phyloP scores from a whole-genome alignment of 1,140 invertebrate genomes.

The Zaprionus taronus region DNA sequence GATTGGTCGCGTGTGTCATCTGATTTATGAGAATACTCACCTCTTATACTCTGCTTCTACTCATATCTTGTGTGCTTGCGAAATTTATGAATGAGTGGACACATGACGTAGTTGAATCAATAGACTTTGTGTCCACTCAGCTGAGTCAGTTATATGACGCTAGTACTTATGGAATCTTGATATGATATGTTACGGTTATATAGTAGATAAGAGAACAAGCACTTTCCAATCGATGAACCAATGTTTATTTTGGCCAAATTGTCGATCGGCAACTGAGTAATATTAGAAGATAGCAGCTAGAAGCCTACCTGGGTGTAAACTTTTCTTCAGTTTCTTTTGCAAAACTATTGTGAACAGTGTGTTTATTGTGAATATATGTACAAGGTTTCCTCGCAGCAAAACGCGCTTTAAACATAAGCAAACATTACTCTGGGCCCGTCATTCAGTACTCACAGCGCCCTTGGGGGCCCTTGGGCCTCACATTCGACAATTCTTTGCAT shows the following conservation, averaged over 20 bases:
- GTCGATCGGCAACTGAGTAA: conserved; percentile 30
- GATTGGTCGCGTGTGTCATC: conserved; percentile 13
- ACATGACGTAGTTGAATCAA: conserved; percentile 22
- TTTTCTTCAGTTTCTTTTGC: neutral
- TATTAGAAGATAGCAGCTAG: conserved; percentile 3
- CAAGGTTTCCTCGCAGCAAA: neutral
- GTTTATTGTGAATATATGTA: neutral
- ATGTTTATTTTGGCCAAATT: conserved; percentile 28
- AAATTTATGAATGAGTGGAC: conserved; percentile 4
- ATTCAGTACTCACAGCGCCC: conserved; percentile 22
- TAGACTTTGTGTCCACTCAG: conserved; percentile 24
- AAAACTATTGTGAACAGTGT: neutral
- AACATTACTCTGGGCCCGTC: conserved; percentile 35
- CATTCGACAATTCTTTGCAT: conserved; percentile 12
- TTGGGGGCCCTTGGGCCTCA: conserved; percentile 20
- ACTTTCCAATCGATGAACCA: conserved; percentile 17
- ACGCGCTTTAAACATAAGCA: conserved; percentile 29
- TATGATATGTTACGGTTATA: neutral
- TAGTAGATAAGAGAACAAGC: conserved; percentile 7
- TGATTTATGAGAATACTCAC: neutral
- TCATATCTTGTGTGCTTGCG: conserved; percentile 3
- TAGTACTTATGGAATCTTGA: neutral
- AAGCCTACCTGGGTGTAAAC: neutral
- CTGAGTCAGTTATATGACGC: conserved; percentile 25
- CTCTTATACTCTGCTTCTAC: neutral